Conservation (phyloP, 2,113 vertebrate genomes). For the Apteryx owenii region DNA sequence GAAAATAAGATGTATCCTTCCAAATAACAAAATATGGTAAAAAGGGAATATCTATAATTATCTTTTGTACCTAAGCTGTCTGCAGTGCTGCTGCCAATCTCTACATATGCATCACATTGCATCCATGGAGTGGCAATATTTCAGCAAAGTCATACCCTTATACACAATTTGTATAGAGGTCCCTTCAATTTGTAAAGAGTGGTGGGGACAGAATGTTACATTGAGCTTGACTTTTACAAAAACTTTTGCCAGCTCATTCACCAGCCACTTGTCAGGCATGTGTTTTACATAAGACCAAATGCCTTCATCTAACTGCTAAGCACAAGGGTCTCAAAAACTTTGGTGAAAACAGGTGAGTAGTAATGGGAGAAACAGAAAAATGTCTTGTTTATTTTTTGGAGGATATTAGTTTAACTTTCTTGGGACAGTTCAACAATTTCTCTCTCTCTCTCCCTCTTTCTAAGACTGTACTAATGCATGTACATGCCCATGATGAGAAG, state of each 20-base stretch:
- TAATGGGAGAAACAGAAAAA: background rate
- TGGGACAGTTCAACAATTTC: conserved; percentile 3
- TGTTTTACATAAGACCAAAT: background rate
- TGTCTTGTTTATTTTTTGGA: background rate
- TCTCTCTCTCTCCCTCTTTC: background rate
- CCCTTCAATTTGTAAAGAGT: background rate
- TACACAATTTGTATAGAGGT: background rate
- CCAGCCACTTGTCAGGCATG: background rate
- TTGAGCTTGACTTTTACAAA: background rate
- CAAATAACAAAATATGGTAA: background rate
- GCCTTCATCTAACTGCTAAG: background rate
- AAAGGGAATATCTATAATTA: background rate
- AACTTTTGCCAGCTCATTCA: background rate
- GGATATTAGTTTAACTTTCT: conserved; percentile 26
- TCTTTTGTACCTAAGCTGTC: background rate
- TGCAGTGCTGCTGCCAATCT: background rate
- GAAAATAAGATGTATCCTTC: background rate
- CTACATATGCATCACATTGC: background rate
- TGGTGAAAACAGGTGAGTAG: background rate
- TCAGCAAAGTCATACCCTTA: background rate
- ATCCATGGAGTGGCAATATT: background rate
- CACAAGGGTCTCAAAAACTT: background rate
- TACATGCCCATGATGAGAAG: conserved; percentile 3
- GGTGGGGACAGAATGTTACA: background rate
- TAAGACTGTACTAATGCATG: background rate